These are phyloP conservation scores for Phylloscopus collybita DNA, from an alignment of 2,797 vertebrate species.

Conservation along the genomic window DNA sequence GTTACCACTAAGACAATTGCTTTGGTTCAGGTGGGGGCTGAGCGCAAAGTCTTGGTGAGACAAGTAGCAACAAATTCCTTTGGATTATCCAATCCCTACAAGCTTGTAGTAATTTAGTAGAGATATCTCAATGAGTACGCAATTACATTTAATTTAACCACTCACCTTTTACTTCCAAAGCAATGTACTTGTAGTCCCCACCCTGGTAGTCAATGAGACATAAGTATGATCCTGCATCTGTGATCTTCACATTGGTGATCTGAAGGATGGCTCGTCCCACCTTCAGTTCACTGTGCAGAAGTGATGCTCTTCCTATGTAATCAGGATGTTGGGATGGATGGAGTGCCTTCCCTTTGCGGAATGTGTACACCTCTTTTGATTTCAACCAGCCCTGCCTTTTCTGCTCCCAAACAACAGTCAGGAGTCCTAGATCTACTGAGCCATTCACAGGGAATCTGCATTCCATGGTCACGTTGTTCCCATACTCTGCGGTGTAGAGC, in stretches of 20 bases:
- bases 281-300: slow-evolving; percentile 75
- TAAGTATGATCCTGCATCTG: slow-evolving; percentile 82
- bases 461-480: slow-evolving; percentile 79
- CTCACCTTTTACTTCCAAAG: slow-evolving; percentile 84
- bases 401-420: slow-evolving; percentile 81
- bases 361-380: slow-evolving; percentile 66
- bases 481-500: slow-evolving; percentile 72
- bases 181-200: slow-evolving; percentile 83
- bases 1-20: background rate
- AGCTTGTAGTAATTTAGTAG: background rate
- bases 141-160: background rate
- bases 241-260: slow-evolving; percentile 76
- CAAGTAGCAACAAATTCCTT: background rate
- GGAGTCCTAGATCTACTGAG: background rate
- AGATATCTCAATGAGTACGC: background rate
- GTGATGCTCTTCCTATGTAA: slow-evolving; percentile 72
- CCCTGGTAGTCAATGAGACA: slow-evolving; percentile 81
- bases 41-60: background rate
- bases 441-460: slow-evolving; percentile 81
- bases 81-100: background rate
- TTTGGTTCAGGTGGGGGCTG: background rate
- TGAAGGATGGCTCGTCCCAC: slow-evolving; percentile 79
- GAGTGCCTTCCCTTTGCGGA: slow-evolving; percentile 46
- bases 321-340: slow-evolving; percentile 13
- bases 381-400: background rate